Base-by-base conservation (phyloP, 2,888 invertebrate species). In the Artemia sinica region DNA sequence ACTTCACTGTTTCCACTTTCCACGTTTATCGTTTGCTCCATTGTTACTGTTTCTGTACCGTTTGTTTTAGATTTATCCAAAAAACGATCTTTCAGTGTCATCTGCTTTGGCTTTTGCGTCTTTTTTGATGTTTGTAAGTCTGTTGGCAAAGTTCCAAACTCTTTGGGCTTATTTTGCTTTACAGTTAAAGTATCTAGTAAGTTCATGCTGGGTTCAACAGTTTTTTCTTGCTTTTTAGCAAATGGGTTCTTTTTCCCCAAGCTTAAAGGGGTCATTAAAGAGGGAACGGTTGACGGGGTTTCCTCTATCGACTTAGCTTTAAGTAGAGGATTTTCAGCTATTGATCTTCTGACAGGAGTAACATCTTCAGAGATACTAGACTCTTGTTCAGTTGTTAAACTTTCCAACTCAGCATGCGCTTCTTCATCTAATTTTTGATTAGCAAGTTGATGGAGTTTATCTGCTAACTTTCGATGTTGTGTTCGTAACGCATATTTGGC, bases 401-500 rank as follows among this genome's bases (percentile, higher is more conserved):
- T 68, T 8, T 67, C 69, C 48, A 70, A 70, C 7, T 63, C 71
- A 51, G 72, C 71, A 14, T 73, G 73, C 70, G 73, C 72, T 67
- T 73, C 72, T 50, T 74, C 72, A 28, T 70, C 67, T 68, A 74
- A 65, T 70, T 75, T 75, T 50, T 74, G 73, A 13, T 75, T 74
- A 6, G 85, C 79, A 12, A 88, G 75, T 72, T 83, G 82, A 0
- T 82, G 81, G 49, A 94, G 80, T 76, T 87, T 87, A 73, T 91
- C 88, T 0, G 88, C 88, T 66, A 95, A 80, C 74, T 88, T 85
- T 73, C 85, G 83, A 73, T 86, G 84, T 48, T 89, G 86, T 12
- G 88, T 80, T 72, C 88, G 85, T 0, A 85, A 84, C 0, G 93
- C 90, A 78, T 93, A 95, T 76, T 89, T 91, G n/a, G 89, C 86